These are phyloP conservation scores for Pelodytes ibericus DNA, from an alignment of 2,797 vertebrate genomes.

Conservation along the genomic window DNA sequence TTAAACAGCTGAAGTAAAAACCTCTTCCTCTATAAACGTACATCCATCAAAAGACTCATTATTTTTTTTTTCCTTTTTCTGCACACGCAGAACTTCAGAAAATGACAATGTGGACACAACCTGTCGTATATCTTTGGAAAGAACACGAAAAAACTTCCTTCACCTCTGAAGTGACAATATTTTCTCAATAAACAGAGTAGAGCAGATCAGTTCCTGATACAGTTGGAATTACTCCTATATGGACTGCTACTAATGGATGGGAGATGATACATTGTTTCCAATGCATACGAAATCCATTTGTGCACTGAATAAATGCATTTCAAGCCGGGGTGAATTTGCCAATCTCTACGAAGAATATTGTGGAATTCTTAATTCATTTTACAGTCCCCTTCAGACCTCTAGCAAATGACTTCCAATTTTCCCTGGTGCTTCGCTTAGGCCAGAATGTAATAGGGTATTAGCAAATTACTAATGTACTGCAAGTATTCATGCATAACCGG, in stretches of 20 bases:
- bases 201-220: too few species aligned
- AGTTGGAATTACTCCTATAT: too few species aligned
- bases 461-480: conserved; percentile 58
- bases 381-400: conserved; percentile 52
- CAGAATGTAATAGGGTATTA: conserved; percentile 60
- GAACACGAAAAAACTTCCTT: too few species aligned
- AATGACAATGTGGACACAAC: too few species aligned
- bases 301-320: conserved; percentile 67
- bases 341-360: conserved; percentile 69
- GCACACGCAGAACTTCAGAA: too few species aligned
- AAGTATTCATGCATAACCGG: conserved; percentile 43
- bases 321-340: conserved; percentile 74
- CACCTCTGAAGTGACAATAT: too few species aligned
- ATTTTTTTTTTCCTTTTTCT: too few species aligned
- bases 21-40: too few species aligned
- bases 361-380: conserved; percentile 57
- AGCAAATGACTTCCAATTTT: conserved; percentile 53
- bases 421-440: conserved; percentile 50
- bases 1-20: too few species aligned
- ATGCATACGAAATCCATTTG: conserved; percentile 66
- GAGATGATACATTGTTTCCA: conserved; percentile 36
- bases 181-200: too few species aligned
- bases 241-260: background rate
- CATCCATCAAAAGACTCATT: too few species aligned
- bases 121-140: too few species aligned